Evolutionary conservation across 1,140 invertebrate genomes (phyloP).

Genomic region (Ceratosolen fusciceps): DNA sequence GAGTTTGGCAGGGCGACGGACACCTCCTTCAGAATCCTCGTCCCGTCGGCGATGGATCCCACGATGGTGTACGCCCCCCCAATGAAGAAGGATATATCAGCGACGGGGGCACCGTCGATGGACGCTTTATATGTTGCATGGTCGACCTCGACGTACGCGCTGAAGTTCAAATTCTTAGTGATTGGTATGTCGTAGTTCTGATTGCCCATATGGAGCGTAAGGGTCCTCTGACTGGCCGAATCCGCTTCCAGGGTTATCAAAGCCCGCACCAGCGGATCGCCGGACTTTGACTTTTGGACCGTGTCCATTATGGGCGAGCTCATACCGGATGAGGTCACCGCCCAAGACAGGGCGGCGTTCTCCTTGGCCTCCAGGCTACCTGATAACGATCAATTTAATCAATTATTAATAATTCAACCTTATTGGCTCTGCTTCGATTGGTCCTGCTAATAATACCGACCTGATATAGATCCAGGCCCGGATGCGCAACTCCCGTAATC

Average conservation of each 20-base stretch:
- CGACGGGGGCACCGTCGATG: slow-evolving; percentile 46
- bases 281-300: slow-evolving; percentile 54
- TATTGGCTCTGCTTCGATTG: no score
- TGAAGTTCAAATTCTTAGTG: slow-evolving; percentile 46
- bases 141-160: slow-evolving; percentile 64
- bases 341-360: slow-evolving; percentile 54
- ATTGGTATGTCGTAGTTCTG: neutral
- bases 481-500: neutral
- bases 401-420: neutral
- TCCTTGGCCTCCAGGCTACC: slow-evolving; percentile 35
- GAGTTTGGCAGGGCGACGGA: slow-evolving; percentile 78
- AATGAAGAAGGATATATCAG: slow-evolving; percentile 64
- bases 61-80: slow-evolving; percentile 76
- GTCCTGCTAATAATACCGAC: neutral
- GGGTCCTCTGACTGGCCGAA: neutral
- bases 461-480: neutral
- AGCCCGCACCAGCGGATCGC: slow-evolving; percentile 55
- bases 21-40: slow-evolving; percentile 57
- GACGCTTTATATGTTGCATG: slow-evolving; percentile 64
- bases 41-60: slow-evolving; percentile 59
- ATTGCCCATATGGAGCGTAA: neutral
- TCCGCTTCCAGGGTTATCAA: slow-evolving; percentile 51
- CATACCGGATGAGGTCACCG: neutral
- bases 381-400: neutral
- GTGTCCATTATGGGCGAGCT: slow-evolving; percentile 37